Evolutionary conservation across 1,140 invertebrate species (phyloP).

Genomic region (Drosophila repleta): DNA sequence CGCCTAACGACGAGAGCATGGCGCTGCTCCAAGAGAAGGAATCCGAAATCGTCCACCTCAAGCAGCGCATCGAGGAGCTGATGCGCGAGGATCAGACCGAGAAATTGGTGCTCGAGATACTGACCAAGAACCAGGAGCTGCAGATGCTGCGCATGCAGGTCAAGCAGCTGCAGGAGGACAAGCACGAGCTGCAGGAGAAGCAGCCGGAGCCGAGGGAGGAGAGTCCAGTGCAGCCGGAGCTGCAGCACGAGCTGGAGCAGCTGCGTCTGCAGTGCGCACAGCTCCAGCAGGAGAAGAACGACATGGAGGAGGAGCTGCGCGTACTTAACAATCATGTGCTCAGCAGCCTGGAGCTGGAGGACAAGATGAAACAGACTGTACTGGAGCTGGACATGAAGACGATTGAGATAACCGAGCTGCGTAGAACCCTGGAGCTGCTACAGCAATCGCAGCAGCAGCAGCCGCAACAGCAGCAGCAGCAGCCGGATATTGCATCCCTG

Average conservation of each 20-base stretch:
- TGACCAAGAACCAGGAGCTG: conserved; percentile 82
- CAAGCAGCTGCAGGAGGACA: conserved; percentile 67
- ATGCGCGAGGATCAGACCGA: conserved; percentile 83
- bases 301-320: conserved; percentile 81
- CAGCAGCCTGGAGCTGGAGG: conserved; percentile 72
- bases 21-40: conserved; percentile 75
- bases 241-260: conserved; percentile 24
- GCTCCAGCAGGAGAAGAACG: conserved; percentile 61
- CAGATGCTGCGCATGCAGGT: conserved; percentile 67
- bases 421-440: conserved; percentile 60
- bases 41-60: conserved; percentile 83
- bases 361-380: conserved; percentile 71
- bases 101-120: conserved; percentile 75
- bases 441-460: conserved; percentile 69
- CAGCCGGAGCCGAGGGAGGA: background rate
- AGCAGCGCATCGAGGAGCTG: conserved; percentile 84
- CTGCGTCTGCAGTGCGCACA: conserved; percentile 47
- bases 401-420: conserved; percentile 77
- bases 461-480: conserved; percentile 35
- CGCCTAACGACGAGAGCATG: conserved; percentile 51
- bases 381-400: conserved; percentile 77
- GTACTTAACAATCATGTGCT: conserved; percentile 83
- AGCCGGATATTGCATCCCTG: conserved; percentile 52
- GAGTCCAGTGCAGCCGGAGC: background rate
- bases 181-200: conserved; percentile 3